Percentiles rank a stretch among this genome's conserved stretches.
These are phyloP conservation scores for Electrophaes corylata DNA, from an alignment of 2,888 invertebrate species.

Conservation along the genomic window DNA sequence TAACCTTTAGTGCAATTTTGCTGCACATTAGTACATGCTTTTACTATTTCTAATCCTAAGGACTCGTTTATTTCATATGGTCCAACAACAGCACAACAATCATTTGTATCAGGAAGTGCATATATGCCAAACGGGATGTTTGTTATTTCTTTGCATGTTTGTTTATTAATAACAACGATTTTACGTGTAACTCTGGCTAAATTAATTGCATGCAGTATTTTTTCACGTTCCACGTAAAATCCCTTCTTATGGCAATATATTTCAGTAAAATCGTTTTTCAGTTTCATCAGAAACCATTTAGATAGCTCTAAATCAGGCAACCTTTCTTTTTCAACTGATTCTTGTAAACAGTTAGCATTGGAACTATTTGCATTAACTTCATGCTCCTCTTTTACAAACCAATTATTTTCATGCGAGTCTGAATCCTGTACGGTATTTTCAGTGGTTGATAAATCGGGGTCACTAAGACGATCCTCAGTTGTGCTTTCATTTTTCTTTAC, in stretches of 20 bases:
- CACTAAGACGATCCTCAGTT: neutral
- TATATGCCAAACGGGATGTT: slow-evolving; percentile 71
- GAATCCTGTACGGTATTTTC: slow-evolving; percentile 14
- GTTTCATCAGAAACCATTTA: slow-evolving; percentile 83
- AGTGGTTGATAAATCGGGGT: slow-evolving; percentile 13
- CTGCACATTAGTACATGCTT: slow-evolving; percentile 40
- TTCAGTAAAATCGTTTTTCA: slow-evolving; percentile 82
- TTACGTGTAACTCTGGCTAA: slow-evolving; percentile 73
- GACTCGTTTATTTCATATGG: slow-evolving; percentile 71
- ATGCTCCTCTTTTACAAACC: slow-evolving; percentile 9
- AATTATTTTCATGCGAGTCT: slow-evolving; percentile 9
- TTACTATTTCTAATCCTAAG: slow-evolving; percentile 72
- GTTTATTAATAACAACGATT: slow-evolving; percentile 74
- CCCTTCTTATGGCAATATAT: slow-evolving; percentile 77
- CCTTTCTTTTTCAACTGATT: slow-evolving; percentile 20
- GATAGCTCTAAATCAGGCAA: slow-evolving; percentile 54
- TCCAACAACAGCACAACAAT: slow-evolving; percentile 71
- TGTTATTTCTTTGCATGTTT: slow-evolving; percentile 52
- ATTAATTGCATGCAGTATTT: slow-evolving; percentile 75
- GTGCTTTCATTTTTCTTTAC: slow-evolving; percentile 52
- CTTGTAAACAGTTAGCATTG: neutral
- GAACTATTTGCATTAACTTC: neutral
- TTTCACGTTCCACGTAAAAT: slow-evolving; percentile 81
- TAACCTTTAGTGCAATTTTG: slow-evolving; percentile 62
- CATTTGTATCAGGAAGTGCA: slow-evolving; percentile 64